Percentiles rank a stretch among this genome's conserved stretches.
Conservation (phyloP, 2,888 invertebrate genomes). For the Hemicrepidius hirtus region DNA sequence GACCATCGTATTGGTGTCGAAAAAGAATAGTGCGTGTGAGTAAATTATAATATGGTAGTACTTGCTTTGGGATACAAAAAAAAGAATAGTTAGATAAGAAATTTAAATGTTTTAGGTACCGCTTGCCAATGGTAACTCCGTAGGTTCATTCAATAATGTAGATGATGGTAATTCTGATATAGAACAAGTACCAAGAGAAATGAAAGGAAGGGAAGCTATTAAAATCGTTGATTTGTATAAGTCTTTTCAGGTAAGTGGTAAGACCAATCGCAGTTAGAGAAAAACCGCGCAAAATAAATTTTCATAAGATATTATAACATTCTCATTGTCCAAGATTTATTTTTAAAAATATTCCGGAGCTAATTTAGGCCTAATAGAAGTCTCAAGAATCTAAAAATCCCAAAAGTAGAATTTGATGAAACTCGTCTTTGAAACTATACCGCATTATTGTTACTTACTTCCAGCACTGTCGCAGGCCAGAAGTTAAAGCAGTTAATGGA, state of each 20-base stretch:
- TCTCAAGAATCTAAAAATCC: no score
- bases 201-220: conserved; percentile 84
- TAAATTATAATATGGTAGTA: no score
- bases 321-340: no score
- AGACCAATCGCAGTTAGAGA: conserved; percentile 31
- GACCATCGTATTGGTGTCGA: conserved; percentile 82
- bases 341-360: no score
- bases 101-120: conserved; percentile 61
- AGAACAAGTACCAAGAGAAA: conserved; percentile 83
- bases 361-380: no score
- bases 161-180: conserved; percentile 78
- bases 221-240: conserved; percentile 84
- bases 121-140: conserved; percentile 69
- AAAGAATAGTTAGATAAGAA: not conserved
- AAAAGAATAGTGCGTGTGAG: conserved; percentile 70
- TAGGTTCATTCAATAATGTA: conserved; percentile 71
- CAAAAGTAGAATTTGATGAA: no score
- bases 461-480: conserved; percentile 79
- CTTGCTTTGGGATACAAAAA: no score
- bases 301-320: no score
- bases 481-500: conserved; percentile 84
- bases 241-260: conserved; percentile 77
- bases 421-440: no score
- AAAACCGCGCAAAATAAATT: no score
- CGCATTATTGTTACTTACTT: conserved; percentile 70